These are phyloP conservation scores for Anarrhichthys ocellatus DNA, from an alignment of 2,113 vertebrate species.

Conservation along the genomic window DNA sequence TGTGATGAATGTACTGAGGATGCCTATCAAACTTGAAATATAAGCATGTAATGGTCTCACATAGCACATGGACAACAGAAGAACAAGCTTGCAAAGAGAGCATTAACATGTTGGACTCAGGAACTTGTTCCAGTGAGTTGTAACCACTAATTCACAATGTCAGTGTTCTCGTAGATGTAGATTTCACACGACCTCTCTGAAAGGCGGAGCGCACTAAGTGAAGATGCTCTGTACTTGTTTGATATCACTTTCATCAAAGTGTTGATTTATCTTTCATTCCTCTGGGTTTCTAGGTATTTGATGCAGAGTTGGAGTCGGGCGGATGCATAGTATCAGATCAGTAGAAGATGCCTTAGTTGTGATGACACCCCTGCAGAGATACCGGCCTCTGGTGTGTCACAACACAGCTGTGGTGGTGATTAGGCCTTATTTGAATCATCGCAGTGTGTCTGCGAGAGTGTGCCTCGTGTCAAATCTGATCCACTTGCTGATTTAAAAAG, in stretches of 20 bases:
- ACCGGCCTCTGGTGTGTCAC: constrained; percentile 61
- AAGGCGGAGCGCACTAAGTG: not conserved
- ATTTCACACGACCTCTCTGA: not conserved
- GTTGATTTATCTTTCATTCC: constrained; percentile 11
- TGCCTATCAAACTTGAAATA: not conserved
- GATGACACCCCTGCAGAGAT: constrained; percentile 69
- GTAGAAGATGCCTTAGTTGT: constrained; percentile 48
- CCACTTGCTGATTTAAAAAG: constrained; percentile 22
- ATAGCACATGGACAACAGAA: not conserved
- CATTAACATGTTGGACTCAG: not conserved
- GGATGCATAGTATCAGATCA: constrained; percentile 39
- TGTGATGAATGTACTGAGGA: not conserved
- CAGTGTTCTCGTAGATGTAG: not conserved
- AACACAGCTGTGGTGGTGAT: constrained; percentile 47
- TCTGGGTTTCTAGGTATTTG: constrained; percentile 23
- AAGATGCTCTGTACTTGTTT: not conserved
- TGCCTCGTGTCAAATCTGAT: constrained; percentile 23
- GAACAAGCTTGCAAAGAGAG: not conserved
- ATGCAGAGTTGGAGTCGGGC: not conserved
- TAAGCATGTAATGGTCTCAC: not conserved
- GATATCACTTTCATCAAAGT: not conserved
- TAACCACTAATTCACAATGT: not conserved
- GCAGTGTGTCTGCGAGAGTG: constrained; percentile 18
- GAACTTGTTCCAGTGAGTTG: not conserved
- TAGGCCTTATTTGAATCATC: constrained; percentile 52